Percentiles rank a stretch among this genome's conserved stretches.
These are phyloP conservation scores for Bungarus multicinctus DNA, from an alignment of 2,113 vertebrate species.

Conservation along the genomic window DNA sequence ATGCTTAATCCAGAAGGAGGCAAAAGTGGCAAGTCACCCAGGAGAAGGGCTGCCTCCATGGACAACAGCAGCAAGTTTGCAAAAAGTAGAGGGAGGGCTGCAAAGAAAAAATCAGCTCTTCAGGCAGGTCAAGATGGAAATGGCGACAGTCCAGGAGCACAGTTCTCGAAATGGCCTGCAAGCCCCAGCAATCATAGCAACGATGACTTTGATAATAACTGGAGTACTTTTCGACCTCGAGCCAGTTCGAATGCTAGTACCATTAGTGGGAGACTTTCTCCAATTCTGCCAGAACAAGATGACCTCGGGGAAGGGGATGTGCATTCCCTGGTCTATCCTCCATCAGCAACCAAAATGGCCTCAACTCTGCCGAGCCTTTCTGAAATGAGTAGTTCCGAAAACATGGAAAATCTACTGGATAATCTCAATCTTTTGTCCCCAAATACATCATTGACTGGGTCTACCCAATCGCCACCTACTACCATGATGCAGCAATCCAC, in stretches of 20 bases:
- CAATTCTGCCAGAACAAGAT: conserved; percentile 93
- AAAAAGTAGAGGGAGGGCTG: conserved; percentile 93
- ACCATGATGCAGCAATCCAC: conserved; percentile 89
- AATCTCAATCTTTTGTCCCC: conserved; percentile 96
- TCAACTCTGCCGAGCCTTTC: conserved; percentile 93
- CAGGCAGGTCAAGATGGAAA: conserved; percentile 88
- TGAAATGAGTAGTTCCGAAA: conserved; percentile 93
- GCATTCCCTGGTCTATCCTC: conserved; percentile 88
- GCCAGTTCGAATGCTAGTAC: conserved; percentile 97
- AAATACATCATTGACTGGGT: conserved; percentile 81
- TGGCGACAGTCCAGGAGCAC: conserved; percentile 88
- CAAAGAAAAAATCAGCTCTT: conserved; percentile 96
- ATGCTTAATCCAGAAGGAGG: conserved; percentile 98
- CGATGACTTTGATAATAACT: conserved; percentile 90
- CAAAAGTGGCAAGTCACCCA: conserved; percentile 94
- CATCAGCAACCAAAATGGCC: conserved; percentile 87
- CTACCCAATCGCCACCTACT: conserved; percentile 89
- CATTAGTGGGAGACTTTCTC: conserved; percentile 90
- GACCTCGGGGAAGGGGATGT: conserved; percentile 89
- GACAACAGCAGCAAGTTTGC: conserved; percentile 99
- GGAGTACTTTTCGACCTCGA: conserved; percentile 92
- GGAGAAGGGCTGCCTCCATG: conserved; percentile 93
- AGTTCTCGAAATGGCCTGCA: conserved; percentile 94
- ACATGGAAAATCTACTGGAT: conserved; percentile 98
- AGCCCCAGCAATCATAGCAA: conserved; percentile 98